Base-by-base conservation (phyloP, 2,113 vertebrate species). In the Potamarius usumacintae region DNA sequence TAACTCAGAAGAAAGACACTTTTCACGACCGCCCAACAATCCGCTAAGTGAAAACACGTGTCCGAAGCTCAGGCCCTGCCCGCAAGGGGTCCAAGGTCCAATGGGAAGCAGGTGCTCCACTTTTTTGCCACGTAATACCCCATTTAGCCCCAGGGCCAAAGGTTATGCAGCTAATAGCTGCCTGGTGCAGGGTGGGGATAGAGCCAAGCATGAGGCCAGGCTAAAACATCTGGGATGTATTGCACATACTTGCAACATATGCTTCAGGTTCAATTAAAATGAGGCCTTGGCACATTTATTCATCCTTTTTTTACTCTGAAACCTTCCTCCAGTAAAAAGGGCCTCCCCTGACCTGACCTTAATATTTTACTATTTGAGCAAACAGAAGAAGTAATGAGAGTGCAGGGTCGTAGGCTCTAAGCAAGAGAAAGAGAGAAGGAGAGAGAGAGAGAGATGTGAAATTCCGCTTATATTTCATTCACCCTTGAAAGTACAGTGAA, bases 191-290 rank as follows among this genome's bases (percentile, higher is more conserved):
- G 95, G 92, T 93, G 94, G 95, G 94, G 96, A 95, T 42, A 94
- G 94, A 89, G 91, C 91, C 91, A 93, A 94, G 93, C 96, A 96
- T 94, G 92, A 92, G 93, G 94, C 94, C 92, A 80, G 90, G 90
- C 92, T 92, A 94, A 94, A 96, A 97, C 96, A 97, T 97, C 97
- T 99, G 97, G 97, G 96, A 96, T 87, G 89, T 95, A 98, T 98
- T 97, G 97, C 95, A 95, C 95, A 95, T 96, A 96, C 96, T 96
- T 97, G 96, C 96, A 96, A 97, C 96, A 96, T 95, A 96, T 96
- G 97, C 96, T 98, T 99, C 96, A 96, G 95, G 96, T 98, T 98
- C 97, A 98, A 97, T 97, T 97, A 97, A 97, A 97, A 96, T 95
- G 96, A 97, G 95, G 94, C 95, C 96, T 96, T 97, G 97, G 96